Base-by-base conservation (phyloP, 2,113 vertebrate species). In the Suncus etruscus region DNA sequence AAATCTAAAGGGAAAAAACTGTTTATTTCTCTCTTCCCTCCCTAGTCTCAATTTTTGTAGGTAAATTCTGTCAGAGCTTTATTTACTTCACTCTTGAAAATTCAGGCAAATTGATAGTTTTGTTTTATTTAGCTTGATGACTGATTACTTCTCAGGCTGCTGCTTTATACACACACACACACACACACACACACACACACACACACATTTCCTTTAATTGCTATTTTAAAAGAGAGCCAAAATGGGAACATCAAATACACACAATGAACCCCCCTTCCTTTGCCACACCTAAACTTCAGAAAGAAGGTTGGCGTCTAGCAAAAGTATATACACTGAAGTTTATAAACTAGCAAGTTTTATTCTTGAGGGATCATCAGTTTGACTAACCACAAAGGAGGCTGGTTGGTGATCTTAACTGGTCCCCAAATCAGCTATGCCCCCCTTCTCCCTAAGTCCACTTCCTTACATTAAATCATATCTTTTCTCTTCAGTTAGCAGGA, bases 61-160 rank as follows among this genome's bases (percentile, higher is more conserved):
- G 80, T 94, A 93, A 91, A 95, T 89, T 96, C 88, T 73, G 93
- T 65, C n/a, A 51, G 76, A 69, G 63, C 25, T 83, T 94, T 94
- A 91, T 94, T 95, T 92, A 94, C 74, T 95, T 77, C 66, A 86
- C 69, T 92, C 86, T 91, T 93, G 74, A 88, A 95, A 93, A 95
- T 90, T 83, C 32, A 81, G 69, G 73, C 68, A 95, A 91, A 90
- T 81, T 81, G 79, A 83, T 91, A 85, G 90, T 77, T 93, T 87
- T 75, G 79, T 83, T 92, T 89, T 94, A 77, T 96, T 94, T 94
- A 54, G 18, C 25, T 74, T 80, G 70, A 83, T 78, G 79, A 31
- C 65, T 87, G 51, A 90, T 77, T 88, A 80, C 32, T 86, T 88
- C 45, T 80, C 50, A 83, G 68, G 48, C 61, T 90, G 72, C 51